Conservation (phyloP, 2,797 vertebrate species). For the Helicolenus hilgendorfi region DNA sequence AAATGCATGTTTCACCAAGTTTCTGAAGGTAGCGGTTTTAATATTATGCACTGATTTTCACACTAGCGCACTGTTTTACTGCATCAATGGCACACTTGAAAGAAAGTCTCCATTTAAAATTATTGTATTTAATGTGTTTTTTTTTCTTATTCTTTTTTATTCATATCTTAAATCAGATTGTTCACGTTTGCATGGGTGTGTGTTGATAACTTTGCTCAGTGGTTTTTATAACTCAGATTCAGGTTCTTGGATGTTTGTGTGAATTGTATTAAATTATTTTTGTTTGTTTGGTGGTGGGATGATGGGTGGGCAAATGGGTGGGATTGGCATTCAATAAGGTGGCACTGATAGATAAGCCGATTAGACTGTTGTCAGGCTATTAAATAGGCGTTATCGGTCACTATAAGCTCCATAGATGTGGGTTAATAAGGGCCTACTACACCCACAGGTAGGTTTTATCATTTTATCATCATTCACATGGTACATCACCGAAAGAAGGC, state of each 20-base stretch:
- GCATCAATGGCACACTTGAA: slow-evolving; percentile 12
- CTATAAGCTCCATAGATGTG: too few relatives aligned
- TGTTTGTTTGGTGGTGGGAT: background rate
- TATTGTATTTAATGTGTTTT: background rate
- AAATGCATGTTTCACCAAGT: slow-evolving; percentile 71
- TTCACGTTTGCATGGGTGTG: slow-evolving; percentile 50
- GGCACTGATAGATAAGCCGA: background rate
- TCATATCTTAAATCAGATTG: background rate
- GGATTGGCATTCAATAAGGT: background rate
- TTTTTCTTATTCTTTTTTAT: background rate
- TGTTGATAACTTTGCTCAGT: slow-evolving; percentile 43
- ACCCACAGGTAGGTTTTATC: too few relatives aligned
- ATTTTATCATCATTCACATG: too few relatives aligned
- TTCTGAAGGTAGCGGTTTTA: slow-evolving; percentile 50
- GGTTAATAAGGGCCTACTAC: too few relatives aligned
- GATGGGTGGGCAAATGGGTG: background rate
- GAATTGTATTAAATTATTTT: background rate
- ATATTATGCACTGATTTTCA: slow-evolving; percentile 79
- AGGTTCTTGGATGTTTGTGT: slow-evolving; percentile 56
- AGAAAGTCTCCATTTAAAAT: slow-evolving; percentile 1
- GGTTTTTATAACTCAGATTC: slow-evolving; percentile 58
- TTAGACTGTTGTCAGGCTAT: too few relatives aligned
- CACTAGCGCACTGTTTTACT: slow-evolving; percentile 34
- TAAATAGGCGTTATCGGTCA: too few relatives aligned
- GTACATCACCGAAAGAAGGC: fast-evolving